Evolutionary conservation across 2,888 invertebrate species (phyloP).

Genomic region (Ophraella communa): DNA sequence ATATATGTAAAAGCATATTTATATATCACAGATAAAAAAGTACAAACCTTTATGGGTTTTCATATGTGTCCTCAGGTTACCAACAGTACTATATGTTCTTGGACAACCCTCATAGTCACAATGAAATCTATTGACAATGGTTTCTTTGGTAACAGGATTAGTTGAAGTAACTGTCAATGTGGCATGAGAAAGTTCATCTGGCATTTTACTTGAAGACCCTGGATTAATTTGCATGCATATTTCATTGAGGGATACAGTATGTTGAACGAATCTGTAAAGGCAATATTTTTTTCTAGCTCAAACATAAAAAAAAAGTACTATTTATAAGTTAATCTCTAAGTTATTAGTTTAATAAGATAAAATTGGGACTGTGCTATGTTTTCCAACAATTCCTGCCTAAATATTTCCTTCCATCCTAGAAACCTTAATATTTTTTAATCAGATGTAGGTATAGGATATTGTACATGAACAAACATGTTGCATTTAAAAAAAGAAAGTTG

Average conservation of each 20-base stretch:
- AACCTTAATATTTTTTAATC: too few species aligned
- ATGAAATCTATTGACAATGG: constrained; percentile 73
- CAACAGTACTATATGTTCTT: constrained; percentile 90
- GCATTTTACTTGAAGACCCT: constrained; percentile 68
- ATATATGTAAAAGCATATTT: too few species aligned
- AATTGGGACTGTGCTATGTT: too few species aligned
- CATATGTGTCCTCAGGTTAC: constrained; percentile 92
- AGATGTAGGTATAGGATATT: too few species aligned
- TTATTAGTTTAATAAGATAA: too few species aligned
- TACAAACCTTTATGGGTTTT: constrained; percentile 90
- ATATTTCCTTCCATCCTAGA: too few species aligned
- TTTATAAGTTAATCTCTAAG: too few species aligned
- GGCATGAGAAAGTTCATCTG: constrained; percentile 72
- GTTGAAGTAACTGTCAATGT: constrained; percentile 72
- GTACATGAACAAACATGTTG: too few species aligned
- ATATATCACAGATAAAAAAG: neutral
- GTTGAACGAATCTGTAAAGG: constrained; percentile 75
- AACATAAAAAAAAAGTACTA: too few species aligned
- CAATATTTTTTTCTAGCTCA: too few species aligned
- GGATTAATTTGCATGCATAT: constrained; percentile 76
- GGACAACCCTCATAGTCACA: constrained; percentile 90
- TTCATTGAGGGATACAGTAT: constrained; percentile 72
- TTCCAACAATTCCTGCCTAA: too few species aligned
- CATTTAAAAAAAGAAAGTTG: too few species aligned
- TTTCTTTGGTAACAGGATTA: constrained; percentile 61